Percentiles rank a stretch among this genome's conserved stretches.
These are phyloP conservation scores for Forficula auricularia DNA, from an alignment of 1,140 invertebrate genomes.

Conservation along the genomic window DNA sequence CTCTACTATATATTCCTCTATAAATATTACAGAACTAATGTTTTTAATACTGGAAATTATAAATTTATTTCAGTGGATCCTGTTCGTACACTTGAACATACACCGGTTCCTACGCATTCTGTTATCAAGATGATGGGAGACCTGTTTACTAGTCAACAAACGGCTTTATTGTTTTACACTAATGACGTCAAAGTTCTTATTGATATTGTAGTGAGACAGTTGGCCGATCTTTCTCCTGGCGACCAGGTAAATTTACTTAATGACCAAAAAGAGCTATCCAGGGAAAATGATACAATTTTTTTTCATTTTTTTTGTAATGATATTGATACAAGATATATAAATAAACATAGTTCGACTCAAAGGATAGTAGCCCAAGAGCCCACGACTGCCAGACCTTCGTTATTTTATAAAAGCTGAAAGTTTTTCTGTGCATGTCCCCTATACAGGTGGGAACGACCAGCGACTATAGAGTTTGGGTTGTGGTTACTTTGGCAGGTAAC, in stretches of 20 bases:
- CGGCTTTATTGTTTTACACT: constrained; percentile 74
- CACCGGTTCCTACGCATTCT: constrained; percentile 60
- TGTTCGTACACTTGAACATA: constrained; percentile 62
- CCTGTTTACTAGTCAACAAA: constrained; percentile 53
- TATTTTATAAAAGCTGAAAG: too few relatives aligned
- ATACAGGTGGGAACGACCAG: too few relatives aligned
- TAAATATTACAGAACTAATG: too few relatives aligned
- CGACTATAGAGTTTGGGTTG: too few relatives aligned
- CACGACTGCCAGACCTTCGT: too few relatives aligned
- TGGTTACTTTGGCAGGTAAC: too few relatives aligned
- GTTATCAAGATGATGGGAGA: constrained; percentile 76
- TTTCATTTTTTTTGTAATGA: not conserved
- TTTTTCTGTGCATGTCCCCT: too few relatives aligned
- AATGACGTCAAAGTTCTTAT: constrained; percentile 84
- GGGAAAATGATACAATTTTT: not conserved
- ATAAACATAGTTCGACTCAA: too few relatives aligned
- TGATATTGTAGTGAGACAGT: constrained; percentile 73
- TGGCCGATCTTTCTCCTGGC: constrained; percentile 73
- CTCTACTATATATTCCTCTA: too few relatives aligned
- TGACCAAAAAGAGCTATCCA: constrained; percentile 7
- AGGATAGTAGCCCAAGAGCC: too few relatives aligned
- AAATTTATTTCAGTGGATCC: constrained; percentile 51
- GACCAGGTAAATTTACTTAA: constrained; percentile 53
- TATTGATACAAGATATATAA: not conserved
- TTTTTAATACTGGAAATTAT: too few relatives aligned